Conservation (phyloP, 2,113 vertebrate genomes). For the Platichthys stellatus region DNA sequence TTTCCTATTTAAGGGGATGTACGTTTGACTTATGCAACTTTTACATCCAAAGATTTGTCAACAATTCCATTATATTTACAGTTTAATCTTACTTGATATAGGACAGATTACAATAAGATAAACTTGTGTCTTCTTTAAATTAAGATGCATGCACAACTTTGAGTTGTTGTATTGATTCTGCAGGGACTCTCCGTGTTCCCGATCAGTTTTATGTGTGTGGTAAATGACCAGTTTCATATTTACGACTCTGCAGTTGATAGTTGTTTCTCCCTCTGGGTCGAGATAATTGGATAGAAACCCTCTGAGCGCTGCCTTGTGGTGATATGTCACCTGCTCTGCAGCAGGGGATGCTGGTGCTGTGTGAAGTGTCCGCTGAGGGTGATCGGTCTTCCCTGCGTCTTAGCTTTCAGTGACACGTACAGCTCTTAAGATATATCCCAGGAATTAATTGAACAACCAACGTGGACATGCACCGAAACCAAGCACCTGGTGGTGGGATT, state of each 20-base stretch:
- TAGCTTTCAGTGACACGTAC: neutral
- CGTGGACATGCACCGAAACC: neutral
- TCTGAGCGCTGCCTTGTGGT: slow-evolving; percentile 16
- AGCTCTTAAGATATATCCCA: neutral
- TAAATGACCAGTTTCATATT: slow-evolving; percentile 2
- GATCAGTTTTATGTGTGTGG: neutral
- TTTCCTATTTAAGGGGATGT: no score
- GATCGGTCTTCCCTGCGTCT: neutral
- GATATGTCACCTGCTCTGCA: slow-evolving; percentile 23
- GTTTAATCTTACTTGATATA: neutral
- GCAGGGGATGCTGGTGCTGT: neutral
- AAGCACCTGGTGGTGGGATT: neutral
- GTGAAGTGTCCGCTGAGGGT: neutral
- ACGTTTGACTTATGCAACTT: no score
- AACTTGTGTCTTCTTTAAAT: no score
- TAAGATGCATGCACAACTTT: neutral
- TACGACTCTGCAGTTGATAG: neutral
- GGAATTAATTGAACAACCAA: neutral
- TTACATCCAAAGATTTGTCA: no score
- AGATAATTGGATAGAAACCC: slow-evolving; percentile 9
- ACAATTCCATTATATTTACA: neutral
- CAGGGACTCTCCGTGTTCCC: neutral
- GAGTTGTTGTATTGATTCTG: neutral
- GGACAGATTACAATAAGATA: no score
- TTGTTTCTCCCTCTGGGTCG: neutral